A percentile compares a stretch with the other conserved stretches of the same genome.
Conservation (phyloP, 2,113 vertebrate genomes). For the Epinephelus moara region DNA sequence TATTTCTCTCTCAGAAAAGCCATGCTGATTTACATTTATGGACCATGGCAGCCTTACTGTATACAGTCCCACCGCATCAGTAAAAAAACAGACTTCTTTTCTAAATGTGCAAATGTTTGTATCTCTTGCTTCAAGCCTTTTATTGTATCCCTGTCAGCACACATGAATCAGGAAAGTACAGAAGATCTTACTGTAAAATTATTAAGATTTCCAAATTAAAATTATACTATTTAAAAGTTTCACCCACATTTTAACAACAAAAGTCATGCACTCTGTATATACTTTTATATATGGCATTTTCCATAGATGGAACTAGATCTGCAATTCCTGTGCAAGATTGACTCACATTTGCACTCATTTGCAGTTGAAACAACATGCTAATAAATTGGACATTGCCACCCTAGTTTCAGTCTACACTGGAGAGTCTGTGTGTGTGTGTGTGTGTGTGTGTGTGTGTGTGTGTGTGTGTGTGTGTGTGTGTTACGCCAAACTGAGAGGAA, state of each 20-base stretch:
- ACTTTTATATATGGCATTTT: background rate
- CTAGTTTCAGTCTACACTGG: constrained; percentile 53
- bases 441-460: constrained; percentile 10
- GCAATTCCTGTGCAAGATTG: background rate
- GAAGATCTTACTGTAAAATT: background rate
- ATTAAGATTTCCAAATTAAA: background rate
- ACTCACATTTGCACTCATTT: background rate
- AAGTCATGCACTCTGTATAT: background rate
- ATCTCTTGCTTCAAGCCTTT: constrained; percentile 27
- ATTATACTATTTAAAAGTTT: background rate
- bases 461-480: constrained; percentile 9
- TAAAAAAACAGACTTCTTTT: constrained; percentile 70
- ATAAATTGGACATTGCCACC: constrained; percentile 67
- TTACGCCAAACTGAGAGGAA: constrained; percentile 54
- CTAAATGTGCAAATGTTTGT: constrained; percentile 62
- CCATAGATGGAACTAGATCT: background rate
- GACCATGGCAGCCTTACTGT: constrained; percentile 67
- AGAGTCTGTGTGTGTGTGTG: too few species aligned
- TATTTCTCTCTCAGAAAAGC: constrained; percentile 73
- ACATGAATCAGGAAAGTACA: constrained; percentile 35
- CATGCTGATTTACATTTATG: constrained; percentile 81
- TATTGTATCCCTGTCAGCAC: constrained; percentile 40
- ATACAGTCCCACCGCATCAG: constrained; percentile 75
- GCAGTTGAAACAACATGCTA: constrained; percentile 69
- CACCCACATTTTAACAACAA: background rate